These are phyloP conservation scores for Medauroidea extradentata DNA, from an alignment of 1,140 invertebrate genomes.

Conservation along the genomic window DNA sequence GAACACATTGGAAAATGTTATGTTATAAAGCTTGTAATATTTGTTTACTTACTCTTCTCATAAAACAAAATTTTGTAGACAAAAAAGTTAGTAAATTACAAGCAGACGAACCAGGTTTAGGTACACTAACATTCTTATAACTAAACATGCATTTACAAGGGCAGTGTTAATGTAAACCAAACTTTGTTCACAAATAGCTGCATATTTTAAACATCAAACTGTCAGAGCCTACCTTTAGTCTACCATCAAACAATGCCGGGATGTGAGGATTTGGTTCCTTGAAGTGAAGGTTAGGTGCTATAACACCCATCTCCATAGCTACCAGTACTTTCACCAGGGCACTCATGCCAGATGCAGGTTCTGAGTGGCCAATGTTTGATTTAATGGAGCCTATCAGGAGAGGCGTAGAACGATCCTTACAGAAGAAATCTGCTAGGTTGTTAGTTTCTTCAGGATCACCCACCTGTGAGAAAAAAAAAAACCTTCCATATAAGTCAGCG, in stretches of 20 bases:
- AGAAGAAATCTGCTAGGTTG: slow-evolving; percentile 37
- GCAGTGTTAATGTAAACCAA: too few species aligned
- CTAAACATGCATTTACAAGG: too few species aligned
- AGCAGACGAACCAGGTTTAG: too few species aligned
- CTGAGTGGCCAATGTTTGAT: slow-evolving; percentile 68
- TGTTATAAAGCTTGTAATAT: too few species aligned
- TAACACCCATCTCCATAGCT: slow-evolving; percentile 80
- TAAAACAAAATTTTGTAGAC: too few species aligned
- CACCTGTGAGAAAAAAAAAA: slow-evolving; percentile 17
- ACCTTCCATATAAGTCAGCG: too few species aligned
- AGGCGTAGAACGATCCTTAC: slow-evolving; percentile 45
- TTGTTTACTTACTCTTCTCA: too few species aligned
- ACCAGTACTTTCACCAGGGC: slow-evolving; percentile 60
- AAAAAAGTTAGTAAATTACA: too few species aligned
- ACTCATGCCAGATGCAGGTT: slow-evolving; percentile 56
- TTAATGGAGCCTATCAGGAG: slow-evolving; percentile 67
- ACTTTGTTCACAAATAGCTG: too few species aligned
- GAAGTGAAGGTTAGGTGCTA: slow-evolving; percentile 90
- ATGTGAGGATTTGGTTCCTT: slow-evolving; percentile 82
- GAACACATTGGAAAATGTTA: too few species aligned
- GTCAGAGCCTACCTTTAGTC: slow-evolving; percentile 65
- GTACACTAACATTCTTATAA: too few species aligned
- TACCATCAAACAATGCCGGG: slow-evolving; percentile 77
- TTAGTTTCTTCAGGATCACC: slow-evolving; percentile 34
- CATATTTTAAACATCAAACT: too few species aligned